Base-by-base conservation (phyloP, 2,797 vertebrate species). In the Crypturellus tataupa region DNA sequence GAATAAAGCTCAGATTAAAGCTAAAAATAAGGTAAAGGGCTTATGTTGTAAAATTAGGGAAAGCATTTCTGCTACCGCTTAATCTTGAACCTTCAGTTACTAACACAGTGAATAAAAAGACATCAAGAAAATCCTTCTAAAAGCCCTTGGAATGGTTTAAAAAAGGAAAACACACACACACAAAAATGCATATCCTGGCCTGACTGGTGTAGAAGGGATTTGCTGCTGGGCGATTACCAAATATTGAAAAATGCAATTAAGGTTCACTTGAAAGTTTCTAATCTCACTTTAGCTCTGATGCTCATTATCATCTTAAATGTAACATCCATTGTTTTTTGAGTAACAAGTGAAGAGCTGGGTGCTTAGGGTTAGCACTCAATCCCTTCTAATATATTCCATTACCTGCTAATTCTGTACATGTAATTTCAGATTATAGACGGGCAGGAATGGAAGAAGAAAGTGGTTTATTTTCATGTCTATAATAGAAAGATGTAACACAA, bases 211-310 rank as follows among this genome's bases (percentile, higher is more conserved):
- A 56, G 77, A 71, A 92, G 59, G 72, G 90, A 93, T 95, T 95
- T 95, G 58, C 55, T 87, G 39, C 40, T 80, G 85, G 49, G 25
- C 9, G 1, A 63, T 87, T 95, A 85, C 81, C 71, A 73, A 92
- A 92, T 90, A 95, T 79, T 95, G 86, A 93, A 96, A 95, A 93
- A 90, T 55, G 12, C 87, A 91, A 87, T 96, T 94, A 92, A 89
- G 62, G 59, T 83, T 95, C 79, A 37, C 55, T 84, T 89, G 60
- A 79, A 95, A 93, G 59, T 95, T 95, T 89, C 63, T 91, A 93
- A 95, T 93, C 94, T 85, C 49, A n/a, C 72, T 90, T 87, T 55
- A 90, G 87, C 58, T 85, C n/a, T 91, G 72, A 68, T 65, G 82
- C 70, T 93, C 6, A 25, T 94, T 92, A 81, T 72, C 67, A 83